These are phyloP conservation scores for Monoplex corrugatus DNA, from an alignment of 2,888 invertebrate genomes.

Conservation along the genomic window DNA sequence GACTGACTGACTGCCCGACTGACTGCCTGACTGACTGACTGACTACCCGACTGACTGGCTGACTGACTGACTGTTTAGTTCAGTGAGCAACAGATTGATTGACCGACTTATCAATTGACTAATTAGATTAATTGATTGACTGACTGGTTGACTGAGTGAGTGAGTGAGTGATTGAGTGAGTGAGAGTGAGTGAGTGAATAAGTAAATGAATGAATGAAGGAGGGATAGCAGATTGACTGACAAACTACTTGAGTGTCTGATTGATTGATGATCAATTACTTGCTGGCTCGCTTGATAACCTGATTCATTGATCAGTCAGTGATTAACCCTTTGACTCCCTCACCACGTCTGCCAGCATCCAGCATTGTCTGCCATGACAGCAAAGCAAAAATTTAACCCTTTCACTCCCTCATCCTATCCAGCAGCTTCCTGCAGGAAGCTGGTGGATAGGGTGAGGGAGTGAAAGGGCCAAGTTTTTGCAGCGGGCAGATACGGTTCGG, in stretches of 20 bases:
- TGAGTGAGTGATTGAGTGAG: background rate
- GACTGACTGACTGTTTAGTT: background rate
- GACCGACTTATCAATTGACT: background rate
- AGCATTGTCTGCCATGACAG: no score
- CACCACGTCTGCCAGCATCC: no score
- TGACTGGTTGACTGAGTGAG: slow-evolving; percentile 53
- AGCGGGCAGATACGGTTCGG: no score
- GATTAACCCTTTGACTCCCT: no score
- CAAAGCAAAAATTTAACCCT: no score
- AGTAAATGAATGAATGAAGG: background rate
- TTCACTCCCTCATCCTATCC: no score
- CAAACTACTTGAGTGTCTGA: no score
- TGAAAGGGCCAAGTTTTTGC: no score
- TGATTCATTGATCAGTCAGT: no score
- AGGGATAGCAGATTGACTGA: background rate
- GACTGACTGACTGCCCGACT: background rate
- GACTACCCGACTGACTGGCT: background rate
- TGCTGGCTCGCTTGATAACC: background rate
- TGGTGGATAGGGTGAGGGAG: no score
- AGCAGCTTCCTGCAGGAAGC: no score
- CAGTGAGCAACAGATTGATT: background rate
- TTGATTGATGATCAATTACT: background rate
- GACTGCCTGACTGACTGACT: background rate
- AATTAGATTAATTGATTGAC: no score
- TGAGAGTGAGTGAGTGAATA: background rate